Base-by-base conservation (phyloP, 2,888 invertebrate species). In the Mythimna lalbum region DNA sequence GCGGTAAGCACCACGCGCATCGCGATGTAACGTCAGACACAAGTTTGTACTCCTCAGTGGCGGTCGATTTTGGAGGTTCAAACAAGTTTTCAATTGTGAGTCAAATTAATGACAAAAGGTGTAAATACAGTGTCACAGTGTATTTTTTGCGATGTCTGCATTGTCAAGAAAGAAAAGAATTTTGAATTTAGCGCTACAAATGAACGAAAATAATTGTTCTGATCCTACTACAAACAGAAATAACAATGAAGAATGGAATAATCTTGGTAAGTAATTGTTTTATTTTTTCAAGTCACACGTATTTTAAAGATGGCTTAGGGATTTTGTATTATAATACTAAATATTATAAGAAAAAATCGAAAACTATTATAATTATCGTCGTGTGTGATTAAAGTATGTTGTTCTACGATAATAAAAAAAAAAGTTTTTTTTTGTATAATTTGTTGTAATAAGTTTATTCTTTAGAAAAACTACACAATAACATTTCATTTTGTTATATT, bases 61-160 rank as follows among this genome's bases (percentile, higher is more conserved):
- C 61, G 61, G 61, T 61, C 61, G 61, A 61, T 61, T 61, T 61
- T 49, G 61, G 61, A 31, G 49, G 49, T 61, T 49, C 19, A 61
- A 49, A 61, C 61, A 61, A 49, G 49, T 49, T 61, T 49, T 31
- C 9, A 49, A 61, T 61, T 31, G 49, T 61, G 47, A 61, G 49
- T 61, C 61, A 61, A 49, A 49, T 61, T 49, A 61, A 61, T 61
- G 47, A 49, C 49, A 61, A 61, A 61, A 61, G 61, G 61, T 61
- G 49, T 49, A 27, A 61, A 49, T 61, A 61, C 49, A 61, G 53
- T 55, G 53, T 55, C 53, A 31, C 53, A 27, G 52, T 53, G 14
- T 27, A 61, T 47, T 47, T 61, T 47, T 61, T 61, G 10, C 27
- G 47, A 61, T 61, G 47, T 27, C 47, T 61, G 43, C 47, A 47